Evolutionary conservation across 2,888 invertebrate genomes (phyloP), one percentile per base, ranked within the genome.

Genomic region (Physocephala rufipes): DNA sequence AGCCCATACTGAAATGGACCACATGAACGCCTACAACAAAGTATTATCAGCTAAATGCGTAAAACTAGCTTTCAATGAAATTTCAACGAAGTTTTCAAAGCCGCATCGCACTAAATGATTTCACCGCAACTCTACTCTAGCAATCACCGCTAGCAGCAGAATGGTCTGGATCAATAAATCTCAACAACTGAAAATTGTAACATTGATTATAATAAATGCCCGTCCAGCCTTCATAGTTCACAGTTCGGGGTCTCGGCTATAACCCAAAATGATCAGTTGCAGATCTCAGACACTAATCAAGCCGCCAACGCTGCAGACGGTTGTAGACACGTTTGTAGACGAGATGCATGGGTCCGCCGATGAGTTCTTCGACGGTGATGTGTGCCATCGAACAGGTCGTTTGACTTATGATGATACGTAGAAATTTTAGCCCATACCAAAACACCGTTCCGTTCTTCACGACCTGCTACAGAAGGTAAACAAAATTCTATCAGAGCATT

Each of bases 241-340:
- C n/a, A 53, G 55, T 47, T 62, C 62, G 62, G 69, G 55, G 24
- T 51, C 36, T 9, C 62, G 19, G 63, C 28, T 30, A n/a, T n/a
- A n/a, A n/a, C n/a, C 28, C 7, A 13, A 28, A n/a, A 24, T 30
- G 13, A 30, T n/a, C 67, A 43, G 67, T 43, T 55, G 66, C 43
- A 65, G 53, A 55, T 43, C 66, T 55, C 61, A 49, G 59, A 59
- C 72, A 71, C 73, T 71, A 73, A 74, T 70, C 69, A 65, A n/a
- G 53, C 21, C 16, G 36, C 63, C 63, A n/a, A n/a, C n/a, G n/a
- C n/a, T n/a, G 47, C 67, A 19, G 26, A 45, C 67, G 67, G 21
- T 21, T 36, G n/a, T n/a, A 47, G 58, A 58, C 71, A 71, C 73
- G 69, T 71, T 73, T 69, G 67, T 61, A 16, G 51, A 15, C 16